A percentile compares a stretch with the other conserved stretches of the same genome.
Evolutionary conservation across 1,140 invertebrate species (phyloP).

Genomic region (Sipha flava): DNA sequence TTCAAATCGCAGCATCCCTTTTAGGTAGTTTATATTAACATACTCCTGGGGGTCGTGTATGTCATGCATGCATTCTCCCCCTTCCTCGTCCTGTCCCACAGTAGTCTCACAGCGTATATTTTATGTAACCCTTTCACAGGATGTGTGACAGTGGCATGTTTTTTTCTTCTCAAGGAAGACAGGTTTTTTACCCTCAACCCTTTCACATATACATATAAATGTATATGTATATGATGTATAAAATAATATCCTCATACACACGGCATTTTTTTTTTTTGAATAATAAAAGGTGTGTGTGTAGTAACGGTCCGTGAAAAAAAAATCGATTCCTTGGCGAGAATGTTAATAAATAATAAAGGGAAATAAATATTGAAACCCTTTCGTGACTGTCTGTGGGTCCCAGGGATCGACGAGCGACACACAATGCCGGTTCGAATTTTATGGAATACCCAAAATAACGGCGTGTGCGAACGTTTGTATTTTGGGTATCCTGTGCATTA

Average conservation of each 20-base stretch:
- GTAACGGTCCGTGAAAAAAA: conserved; percentile 31
- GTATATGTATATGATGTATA: conserved; percentile 10
- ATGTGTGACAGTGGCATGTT: conserved; percentile 31
- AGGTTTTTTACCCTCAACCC: conserved; percentile 32
- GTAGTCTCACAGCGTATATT: background rate
- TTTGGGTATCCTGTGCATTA: conserved; percentile 26
- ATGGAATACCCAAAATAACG: conserved; percentile 26
- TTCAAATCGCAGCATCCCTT: conserved; percentile 29
- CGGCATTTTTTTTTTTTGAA: conserved; percentile 14
- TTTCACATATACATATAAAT: background rate
- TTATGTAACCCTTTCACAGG: conserved; percentile 29
- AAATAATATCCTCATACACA: conserved; percentile 4
- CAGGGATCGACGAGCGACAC: background rate
- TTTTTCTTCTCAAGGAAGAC: conserved; percentile 33
- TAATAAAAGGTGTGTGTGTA: conserved; percentile 21
- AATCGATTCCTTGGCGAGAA: conserved; percentile 31
- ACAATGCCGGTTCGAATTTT: conserved; percentile 7
- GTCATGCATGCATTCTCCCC: conserved; percentile 9
- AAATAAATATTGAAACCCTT: conserved; percentile 31
- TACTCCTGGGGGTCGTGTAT: conserved; percentile 30
- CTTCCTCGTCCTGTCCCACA: background rate
- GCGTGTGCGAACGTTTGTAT: background rate
- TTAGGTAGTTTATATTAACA: conserved; percentile 33
- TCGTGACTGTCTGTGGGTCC: conserved; percentile 27
- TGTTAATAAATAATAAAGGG: conserved; percentile 32